Evolutionary conservation across 2,888 invertebrate species (phyloP), one percentile per base, ranked within the genome.

Genomic region (Mesochorus sp.): DNA sequence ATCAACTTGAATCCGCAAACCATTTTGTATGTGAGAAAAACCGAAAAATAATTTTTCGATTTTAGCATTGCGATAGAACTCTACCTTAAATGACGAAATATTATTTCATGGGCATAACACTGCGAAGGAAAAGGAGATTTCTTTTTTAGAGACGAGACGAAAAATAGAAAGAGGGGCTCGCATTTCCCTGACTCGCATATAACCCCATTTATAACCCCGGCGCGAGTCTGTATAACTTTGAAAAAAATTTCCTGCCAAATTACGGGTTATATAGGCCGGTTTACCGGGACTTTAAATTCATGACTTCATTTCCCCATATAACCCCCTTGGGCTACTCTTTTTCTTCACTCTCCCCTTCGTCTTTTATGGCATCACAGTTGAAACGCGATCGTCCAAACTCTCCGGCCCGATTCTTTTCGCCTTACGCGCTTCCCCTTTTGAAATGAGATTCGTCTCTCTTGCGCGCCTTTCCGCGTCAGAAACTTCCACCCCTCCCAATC

Each of bases 271-370:
- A 81, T 78, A 78, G 75, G 76, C 72, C 61, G 71, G 62, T 77
- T 81, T 80, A 77, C 77, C 70, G 62, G 49, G 59, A 77, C 76
- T 83, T 78, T 68, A 81, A 83, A 83, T 82, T 82, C 83, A 82
- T 82, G 82, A 79, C 78, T 76, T 81, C 79, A 83, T 83, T 82
- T 80, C 71, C n/a, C 74, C 66, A 14, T 39, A 37, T 34, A 76
- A 77, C n/a, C 67, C 74, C 74, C 72, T 57, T 42, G 49, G 1
- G 51, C 39, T 34, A 37, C 39, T 37, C 31, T 67, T 57, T 57
- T 59, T 53, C 51, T 37, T 28, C n/a, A n/a, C 59, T 57, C 12
- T 39, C 14, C 44, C 26, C 21, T 34, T 34, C 55, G 8, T 42
- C 37, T 73, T 67, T 82, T 80, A 71, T 64, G 75, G 61, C 74